A percentile compares a stretch with the other conserved stretches of the same genome.
These are phyloP conservation scores for Abrostola tripartita DNA, from an alignment of 2,888 invertebrate species.

Conservation along the genomic window DNA sequence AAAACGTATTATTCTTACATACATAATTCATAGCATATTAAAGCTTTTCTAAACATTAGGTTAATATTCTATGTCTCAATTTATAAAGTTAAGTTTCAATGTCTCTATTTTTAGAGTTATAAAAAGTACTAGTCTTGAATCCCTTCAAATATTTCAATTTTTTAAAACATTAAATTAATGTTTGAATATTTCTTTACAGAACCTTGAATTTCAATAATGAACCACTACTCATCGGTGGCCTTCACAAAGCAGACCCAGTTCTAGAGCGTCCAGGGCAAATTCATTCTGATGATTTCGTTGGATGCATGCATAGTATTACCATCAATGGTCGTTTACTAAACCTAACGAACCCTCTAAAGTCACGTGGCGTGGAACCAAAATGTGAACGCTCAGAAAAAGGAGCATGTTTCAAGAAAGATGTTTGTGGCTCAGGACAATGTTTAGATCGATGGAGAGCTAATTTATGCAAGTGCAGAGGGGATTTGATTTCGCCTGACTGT, in stretches of 20 bases:
- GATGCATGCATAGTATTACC: constrained; percentile 96
- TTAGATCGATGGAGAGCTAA: constrained; percentile 95
- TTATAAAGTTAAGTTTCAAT: not conserved
- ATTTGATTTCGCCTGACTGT: constrained; percentile 93
- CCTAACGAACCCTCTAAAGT: constrained; percentile 92
- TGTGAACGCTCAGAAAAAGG: constrained; percentile 92
- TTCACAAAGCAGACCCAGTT: constrained; percentile 94
- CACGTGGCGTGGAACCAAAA: constrained; percentile 92
- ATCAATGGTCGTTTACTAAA: constrained; percentile 95
- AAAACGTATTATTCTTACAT: too few species aligned
- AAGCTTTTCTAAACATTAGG: too few species aligned
- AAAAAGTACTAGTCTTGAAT: not conserved
- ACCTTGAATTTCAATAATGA: constrained; percentile 97
- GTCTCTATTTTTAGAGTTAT: not conserved
- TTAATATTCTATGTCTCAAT: not conserved
- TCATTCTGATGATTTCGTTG: constrained; percentile 97
- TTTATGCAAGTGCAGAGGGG: constrained; percentile 91
- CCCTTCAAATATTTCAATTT: not conserved
- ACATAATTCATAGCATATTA: too few species aligned
- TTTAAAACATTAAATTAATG: not conserved
- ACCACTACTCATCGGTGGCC: constrained; percentile 94
- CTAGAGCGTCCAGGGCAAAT: constrained; percentile 96
- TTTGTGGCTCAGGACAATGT: constrained; percentile 91
- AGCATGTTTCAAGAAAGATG: constrained; percentile 89
- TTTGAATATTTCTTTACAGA: constrained; percentile 86